These are phyloP conservation scores for Myiozetetes cayanensis DNA, from an alignment of 2,113 vertebrate species.

Conservation along the genomic window DNA sequence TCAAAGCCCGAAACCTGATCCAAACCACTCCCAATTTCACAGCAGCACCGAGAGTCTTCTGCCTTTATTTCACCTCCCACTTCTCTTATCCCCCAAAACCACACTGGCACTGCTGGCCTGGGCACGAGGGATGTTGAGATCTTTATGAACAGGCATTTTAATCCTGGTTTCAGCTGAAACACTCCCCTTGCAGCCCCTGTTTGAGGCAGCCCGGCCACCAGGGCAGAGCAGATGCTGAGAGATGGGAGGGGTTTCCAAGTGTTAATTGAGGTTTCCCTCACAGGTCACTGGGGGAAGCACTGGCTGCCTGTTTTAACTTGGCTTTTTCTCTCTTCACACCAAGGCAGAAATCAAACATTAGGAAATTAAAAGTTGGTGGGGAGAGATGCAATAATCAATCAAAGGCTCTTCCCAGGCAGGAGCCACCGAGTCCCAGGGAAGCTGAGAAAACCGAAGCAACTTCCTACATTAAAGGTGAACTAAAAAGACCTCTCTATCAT, in stretches of 20 bases:
- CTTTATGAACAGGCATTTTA: neutral
- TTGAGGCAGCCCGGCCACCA: neutral
- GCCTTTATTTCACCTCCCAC: fast-evolving
- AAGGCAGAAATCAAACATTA: neutral
- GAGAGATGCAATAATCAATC: neutral
- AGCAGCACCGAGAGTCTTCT: too few relatives aligned
- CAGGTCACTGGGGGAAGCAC: neutral
- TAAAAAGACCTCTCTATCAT: neutral
- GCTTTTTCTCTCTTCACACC: neutral
- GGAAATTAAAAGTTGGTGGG: neutral
- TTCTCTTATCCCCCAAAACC: neutral
- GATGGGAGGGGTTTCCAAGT: neutral
- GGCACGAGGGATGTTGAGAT: neutral
- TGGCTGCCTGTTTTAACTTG: neutral
- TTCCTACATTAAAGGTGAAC: neutral
- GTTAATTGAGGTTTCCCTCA: neutral
- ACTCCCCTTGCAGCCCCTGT: neutral
- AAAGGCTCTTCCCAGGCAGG: neutral
- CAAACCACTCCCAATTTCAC: neutral
- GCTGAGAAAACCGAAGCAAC: neutral
- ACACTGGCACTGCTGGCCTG: neutral
- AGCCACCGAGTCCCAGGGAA: neutral
- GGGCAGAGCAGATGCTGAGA: neutral
- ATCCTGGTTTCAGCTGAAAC: neutral
- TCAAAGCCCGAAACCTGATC: too few relatives aligned